A percentile compares a stretch with the other conserved stretches of the same genome.
phyloP scores from a whole-genome alignment of 2,797 vertebrate genomes.

The Pangasius sanitwongsei region DNA sequence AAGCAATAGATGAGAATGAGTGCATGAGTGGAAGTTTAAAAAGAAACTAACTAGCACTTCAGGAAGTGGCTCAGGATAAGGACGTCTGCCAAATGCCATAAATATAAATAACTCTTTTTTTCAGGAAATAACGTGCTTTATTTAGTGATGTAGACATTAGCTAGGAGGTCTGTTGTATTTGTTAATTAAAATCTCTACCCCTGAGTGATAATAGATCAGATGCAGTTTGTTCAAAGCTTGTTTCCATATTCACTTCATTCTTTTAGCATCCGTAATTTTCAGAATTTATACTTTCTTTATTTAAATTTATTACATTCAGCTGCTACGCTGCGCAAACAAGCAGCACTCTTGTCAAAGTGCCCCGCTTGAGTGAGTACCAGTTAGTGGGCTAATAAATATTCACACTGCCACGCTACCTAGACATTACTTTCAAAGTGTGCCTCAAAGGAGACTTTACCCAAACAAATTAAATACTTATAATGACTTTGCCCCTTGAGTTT shows the following conservation, averaged over 20 bases:
- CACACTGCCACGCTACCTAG: conserved; percentile 38
- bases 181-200: neutral
- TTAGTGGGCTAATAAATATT: conserved; percentile 51
- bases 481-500: conserved; percentile 44
- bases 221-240: neutral
- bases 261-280: neutral
- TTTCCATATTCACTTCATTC: neutral
- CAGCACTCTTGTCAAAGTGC: conserved; percentile 31
- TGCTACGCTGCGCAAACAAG: conserved; percentile 19
- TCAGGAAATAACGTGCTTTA: neutral
- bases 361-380: conserved; percentile 32
- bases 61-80: too few species aligned
- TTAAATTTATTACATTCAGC: neutral
- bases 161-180: neutral
- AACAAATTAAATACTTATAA: conserved; percentile 53
- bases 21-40: neutral
- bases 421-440: conserved; percentile 44
- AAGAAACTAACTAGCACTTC: neutral
- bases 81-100: too few species aligned
- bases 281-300: neutral
- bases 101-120: too few species aligned
- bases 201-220: neutral
- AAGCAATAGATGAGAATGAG: neutral
- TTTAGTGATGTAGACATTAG: neutral
- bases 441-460: conserved; percentile 42